Evolutionary conservation across 2,113 vertebrate genomes (phyloP), one percentile per base, ranked within the genome.

Genomic region (Anthoscopus minutus): DNA sequence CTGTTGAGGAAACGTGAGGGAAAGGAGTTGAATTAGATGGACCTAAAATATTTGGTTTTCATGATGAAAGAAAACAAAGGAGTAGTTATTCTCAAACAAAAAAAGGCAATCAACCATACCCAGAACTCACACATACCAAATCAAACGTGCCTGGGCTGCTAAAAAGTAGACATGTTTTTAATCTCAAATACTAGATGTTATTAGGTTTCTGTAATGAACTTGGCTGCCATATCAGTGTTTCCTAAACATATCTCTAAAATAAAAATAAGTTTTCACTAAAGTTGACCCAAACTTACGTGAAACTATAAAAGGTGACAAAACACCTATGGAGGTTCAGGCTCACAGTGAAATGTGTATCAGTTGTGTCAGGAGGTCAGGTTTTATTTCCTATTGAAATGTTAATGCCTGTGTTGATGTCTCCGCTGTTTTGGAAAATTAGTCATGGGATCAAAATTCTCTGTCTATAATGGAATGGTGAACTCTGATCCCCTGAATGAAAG

Each of bases 371-470:
- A 88, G 86, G 96, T 37, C 87, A 80, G 47, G 33, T 87, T 95
- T 85, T 87, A 79, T 96, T 97, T 98, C 97, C 97, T 97, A 95
- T 96, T 96, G 84, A 97, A 97, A 96, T 92, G 95, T 88, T 94
- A 86, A 96, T 98, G 91, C 37, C 30, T 77, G 69, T 96, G 96
- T 95, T 97, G 96, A 67, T 94, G 88, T 94, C 74, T 48, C 25
- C 81, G 85, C 78, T 96, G 88, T 93, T 93, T 86, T 94, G 83
- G 97, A 95, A 94, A 95, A 79, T 97, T 97, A 97, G 86, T 97
- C 97, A 88, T 8, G 38, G 91, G 81, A 86, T 96, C 85, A 77
- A 89, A 96, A 95, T 88, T 96, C 74, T 79, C 10, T 82, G 20
- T 84, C 33, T 78, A 0, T 73, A 38, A 54, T 33, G 81, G 92